Evolutionary conservation across 2,888 invertebrate species (phyloP), one percentile per base, ranked within the genome.

Genomic region (Lasioglossum pauxillum): DNA sequence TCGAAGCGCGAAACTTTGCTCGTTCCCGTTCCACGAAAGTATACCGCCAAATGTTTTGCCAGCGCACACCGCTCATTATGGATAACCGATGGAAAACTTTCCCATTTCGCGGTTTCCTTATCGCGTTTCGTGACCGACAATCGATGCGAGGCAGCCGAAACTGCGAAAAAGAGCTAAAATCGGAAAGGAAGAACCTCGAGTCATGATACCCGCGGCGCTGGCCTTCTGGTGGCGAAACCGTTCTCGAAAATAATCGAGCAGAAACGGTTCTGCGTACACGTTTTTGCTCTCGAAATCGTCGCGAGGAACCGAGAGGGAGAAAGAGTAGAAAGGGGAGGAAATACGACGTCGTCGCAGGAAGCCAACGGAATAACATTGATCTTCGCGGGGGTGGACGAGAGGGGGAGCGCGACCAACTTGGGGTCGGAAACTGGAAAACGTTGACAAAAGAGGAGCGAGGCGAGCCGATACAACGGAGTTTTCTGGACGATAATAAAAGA

Each of bases 361-460:
- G 72, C 76, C 79, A 64, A 75, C 49, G 71, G 76, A 57, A 72
- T 49, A 80, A 80, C 85, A 75, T 84, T 60, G 81, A 84, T 84
- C 86, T 73, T 49, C n/a, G 73, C 5, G 27, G 46, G 16, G 46
- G 14, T 19, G 67, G 64, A 16, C 16, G 64, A 7, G 35, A 5
- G 5, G 44, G 44, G 27, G 31, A 44, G 31, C 16, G 16, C 5
- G 31, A 2, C 53, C 53, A 23, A 14, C 27, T 60, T 10, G 69
- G 14, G n/a, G 67, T 31, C 14, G 73, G 78, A 78, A 78, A 57
- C 71, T 67, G 57, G 82, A 75, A 71, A 81, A 75, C 78, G 75
- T 27, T 16, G 85, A 82, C 75, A 85, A 85, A 80, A 69, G 85
- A 27, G 5, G 12, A 31, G 27, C 7, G 38, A 41, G 76, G 57